These are phyloP conservation scores for Haliclona indistincta DNA, from an alignment of 37 sponge, comb jelly and placozoan species.

Conservation along the genomic window DNA sequence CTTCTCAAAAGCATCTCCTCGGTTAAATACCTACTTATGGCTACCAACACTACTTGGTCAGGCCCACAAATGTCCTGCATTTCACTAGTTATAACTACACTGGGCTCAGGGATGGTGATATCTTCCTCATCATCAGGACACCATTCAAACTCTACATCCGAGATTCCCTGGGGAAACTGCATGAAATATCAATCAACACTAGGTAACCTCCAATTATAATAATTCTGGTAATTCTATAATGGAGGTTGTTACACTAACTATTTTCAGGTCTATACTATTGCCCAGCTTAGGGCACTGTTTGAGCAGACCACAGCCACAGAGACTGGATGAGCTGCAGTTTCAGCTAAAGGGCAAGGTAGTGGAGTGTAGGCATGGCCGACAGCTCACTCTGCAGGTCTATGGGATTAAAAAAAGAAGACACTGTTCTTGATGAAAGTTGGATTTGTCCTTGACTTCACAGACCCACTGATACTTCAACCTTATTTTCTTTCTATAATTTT, in stretches of 20 bases:
- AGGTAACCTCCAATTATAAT: slow-evolving; percentile 42
- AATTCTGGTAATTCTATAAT: not conserved
- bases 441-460: slow-evolving; percentile 39
- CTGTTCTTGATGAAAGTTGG: slow-evolving; percentile 55
- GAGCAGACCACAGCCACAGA: slow-evolving; percentile 16
- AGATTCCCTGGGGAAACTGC: slow-evolving; percentile 28
- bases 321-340: slow-evolving; percentile 38
- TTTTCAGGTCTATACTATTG: slow-evolving; percentile 29
- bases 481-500: not conserved
- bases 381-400: slow-evolving; percentile 29
- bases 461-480: slow-evolving; percentile 44
- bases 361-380: slow-evolving; percentile 34
- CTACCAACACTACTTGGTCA: no score
- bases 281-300: slow-evolving; percentile 10
- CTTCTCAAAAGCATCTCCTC: no score
- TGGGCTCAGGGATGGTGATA: no score
- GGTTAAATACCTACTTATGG: no score
- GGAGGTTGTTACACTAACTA: not conserved
- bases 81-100: no score
- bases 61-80: no score
- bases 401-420: slow-evolving; percentile 38
- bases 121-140: slow-evolving; percentile 20
- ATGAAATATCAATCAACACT: slow-evolving; percentile 53
- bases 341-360: slow-evolving; percentile 22
- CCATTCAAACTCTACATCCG: slow-evolving; percentile 50